Conservation (phyloP, 2,888 invertebrate genomes). For the Eupeodes latifasciatus region DNA sequence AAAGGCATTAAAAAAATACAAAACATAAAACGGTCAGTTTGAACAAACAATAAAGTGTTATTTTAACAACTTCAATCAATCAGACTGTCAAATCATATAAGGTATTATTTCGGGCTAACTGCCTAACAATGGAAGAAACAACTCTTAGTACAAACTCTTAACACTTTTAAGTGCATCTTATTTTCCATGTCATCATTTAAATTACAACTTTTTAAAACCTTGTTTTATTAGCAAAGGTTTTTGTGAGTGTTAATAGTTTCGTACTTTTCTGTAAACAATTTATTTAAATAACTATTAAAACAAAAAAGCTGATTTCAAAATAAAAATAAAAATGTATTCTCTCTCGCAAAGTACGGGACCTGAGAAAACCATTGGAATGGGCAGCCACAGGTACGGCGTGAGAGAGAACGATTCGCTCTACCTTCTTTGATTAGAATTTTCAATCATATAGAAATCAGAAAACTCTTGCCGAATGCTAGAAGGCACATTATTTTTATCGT, state of each 20-base stretch:
- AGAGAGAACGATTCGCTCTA: slow-evolving; percentile 82
- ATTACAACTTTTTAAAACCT: not conserved
- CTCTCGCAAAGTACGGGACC: slow-evolving; percentile 77
- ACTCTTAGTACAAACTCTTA: not conserved
- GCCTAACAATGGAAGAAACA: not conserved
- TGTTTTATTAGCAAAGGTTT: not conserved
- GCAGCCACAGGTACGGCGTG: slow-evolving; percentile 80
- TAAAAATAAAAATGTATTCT: slow-evolving; percentile 78
- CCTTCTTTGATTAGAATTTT: slow-evolving; percentile 83
- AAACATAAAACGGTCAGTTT: not conserved
- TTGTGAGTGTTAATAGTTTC: not conserved
- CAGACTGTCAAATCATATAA: slow-evolving; percentile 20
- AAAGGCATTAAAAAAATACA: slow-evolving; percentile 16
- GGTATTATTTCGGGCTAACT: slow-evolving; percentile 20
- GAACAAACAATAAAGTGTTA: slow-evolving; percentile 28
- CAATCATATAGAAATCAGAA: slow-evolving; percentile 77
- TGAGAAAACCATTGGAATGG: slow-evolving; percentile 73
- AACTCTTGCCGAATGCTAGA: slow-evolving; percentile 82
- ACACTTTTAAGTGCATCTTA: not conserved
- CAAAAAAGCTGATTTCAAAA: not conserved
- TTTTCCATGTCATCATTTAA: not conserved
- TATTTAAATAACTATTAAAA: too few relatives aligned
- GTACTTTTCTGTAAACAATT: not conserved
- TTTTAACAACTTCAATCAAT: slow-evolving; percentile 42
- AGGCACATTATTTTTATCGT: slow-evolving; percentile 75